phyloP scores from a whole-genome alignment of 2,797 vertebrate genomes.

The Micromesistius poutassou region DNA sequence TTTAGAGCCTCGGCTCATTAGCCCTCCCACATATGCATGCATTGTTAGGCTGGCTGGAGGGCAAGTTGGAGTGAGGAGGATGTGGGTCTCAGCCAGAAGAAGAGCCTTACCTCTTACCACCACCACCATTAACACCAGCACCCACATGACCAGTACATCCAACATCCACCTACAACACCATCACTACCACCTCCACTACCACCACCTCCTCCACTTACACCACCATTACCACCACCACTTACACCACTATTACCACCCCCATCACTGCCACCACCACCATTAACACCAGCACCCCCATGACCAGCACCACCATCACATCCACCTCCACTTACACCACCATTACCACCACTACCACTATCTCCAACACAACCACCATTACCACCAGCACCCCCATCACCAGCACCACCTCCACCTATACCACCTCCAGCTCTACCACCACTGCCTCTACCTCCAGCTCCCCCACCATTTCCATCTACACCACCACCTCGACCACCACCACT shows the following conservation, averaged over 20 bases:
- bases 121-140: not conserved
- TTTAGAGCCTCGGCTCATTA: conserved; percentile 60
- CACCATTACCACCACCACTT: not conserved
- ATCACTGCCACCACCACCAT: no score
- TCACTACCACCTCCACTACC: not conserved
- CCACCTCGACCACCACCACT: no score
- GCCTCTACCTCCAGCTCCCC: no score
- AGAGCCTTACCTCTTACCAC: not conserved
- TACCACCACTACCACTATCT: no score
- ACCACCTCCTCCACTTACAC: not conserved
- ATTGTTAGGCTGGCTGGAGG: conserved; percentile 60
- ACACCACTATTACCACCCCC: not conserved
- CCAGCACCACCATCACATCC: not conserved
- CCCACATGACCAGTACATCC: not conserved
- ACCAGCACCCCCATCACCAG: not conserved
- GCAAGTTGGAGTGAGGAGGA: conserved; percentile 67
- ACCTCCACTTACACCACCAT: no score
- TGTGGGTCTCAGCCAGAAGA: conserved; percentile 23
- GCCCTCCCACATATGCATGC: conserved; percentile 82
- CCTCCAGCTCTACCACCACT: not conserved
- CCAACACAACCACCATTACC: no score
- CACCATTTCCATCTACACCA: no score
- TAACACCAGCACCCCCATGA: no score
- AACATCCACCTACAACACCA: not conserved
- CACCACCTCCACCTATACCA: not conserved